phyloP scores from a whole-genome alignment of 2,888 invertebrate genomes.

The Choristoneura rosaceana region DNA sequence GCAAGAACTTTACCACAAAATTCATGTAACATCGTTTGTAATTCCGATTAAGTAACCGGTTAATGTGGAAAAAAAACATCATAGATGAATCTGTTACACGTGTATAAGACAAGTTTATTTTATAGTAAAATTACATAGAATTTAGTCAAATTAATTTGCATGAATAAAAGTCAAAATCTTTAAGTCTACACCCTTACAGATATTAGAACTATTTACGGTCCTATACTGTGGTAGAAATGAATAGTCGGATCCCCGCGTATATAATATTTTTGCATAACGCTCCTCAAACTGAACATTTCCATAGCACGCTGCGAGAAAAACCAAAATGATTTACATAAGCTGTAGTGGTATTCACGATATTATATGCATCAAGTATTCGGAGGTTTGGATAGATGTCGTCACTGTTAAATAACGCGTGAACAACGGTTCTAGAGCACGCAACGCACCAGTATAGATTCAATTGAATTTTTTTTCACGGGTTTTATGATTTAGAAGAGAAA shows the following conservation, averaged over 20 bases:
- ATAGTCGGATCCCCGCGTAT: conserved; percentile 30
- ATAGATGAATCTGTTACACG: conserved; percentile 49
- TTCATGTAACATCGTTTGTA: conserved; percentile 64
- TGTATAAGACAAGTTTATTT: no score
- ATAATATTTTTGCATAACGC: conserved; percentile 39
- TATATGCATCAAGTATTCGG: conserved; percentile 57
- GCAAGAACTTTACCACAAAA: conserved; percentile 51
- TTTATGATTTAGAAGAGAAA: conserved; percentile 53
- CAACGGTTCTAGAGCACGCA: conserved; percentile 43
- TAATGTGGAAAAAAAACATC: conserved; percentile 58
- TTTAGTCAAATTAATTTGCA: not conserved
- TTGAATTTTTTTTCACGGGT: conserved; percentile 47
- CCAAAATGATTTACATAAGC: conserved; percentile 64
- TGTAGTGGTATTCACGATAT: conserved; percentile 57
- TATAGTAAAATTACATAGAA: no score
- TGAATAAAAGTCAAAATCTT: not conserved
- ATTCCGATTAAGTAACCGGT: conserved; percentile 57
- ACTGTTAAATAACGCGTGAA: conserved; percentile 69
- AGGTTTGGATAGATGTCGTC: conserved; percentile 57
- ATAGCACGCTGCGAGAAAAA: conserved; percentile 51
- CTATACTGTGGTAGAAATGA: conserved; percentile 34
- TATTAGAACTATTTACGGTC: conserved; percentile 24
- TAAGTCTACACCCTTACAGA: conserved; percentile 18
- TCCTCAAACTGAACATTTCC: conserved; percentile 37
- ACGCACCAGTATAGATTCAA: conserved; percentile 45